These are phyloP conservation scores for Helicoverpa zea DNA, from an alignment of 1,140 invertebrate genomes.

Conservation along the genomic window DNA sequence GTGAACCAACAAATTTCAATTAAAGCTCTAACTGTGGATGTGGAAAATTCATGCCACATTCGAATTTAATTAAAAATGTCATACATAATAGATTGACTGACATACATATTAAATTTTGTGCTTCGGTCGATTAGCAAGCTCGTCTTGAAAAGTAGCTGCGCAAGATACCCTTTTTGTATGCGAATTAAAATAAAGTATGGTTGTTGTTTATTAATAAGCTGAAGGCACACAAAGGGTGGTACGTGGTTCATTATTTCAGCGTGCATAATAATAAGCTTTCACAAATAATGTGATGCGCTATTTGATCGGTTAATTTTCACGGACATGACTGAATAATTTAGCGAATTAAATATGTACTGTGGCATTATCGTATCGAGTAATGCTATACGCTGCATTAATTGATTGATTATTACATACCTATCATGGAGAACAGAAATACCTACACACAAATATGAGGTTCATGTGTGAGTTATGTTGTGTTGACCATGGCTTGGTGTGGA, in stretches of 20 bases:
- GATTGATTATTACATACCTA: conserved; percentile 8
- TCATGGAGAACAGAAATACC: too few species aligned
- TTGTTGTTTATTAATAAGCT: conserved; percentile 13
- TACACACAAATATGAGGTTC: too few species aligned
- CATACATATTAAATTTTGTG: conserved; percentile 34
- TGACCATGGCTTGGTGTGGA: too few species aligned
- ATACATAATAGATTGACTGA: conserved; percentile 50
- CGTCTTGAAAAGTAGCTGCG: background rate
- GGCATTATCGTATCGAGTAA: conserved; percentile 39
- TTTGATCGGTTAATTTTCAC: conserved; percentile 49
- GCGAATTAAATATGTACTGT: conserved; percentile 42
- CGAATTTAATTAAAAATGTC: conserved; percentile 59
- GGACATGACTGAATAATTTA: conserved; percentile 46
- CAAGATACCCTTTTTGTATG: background rate
- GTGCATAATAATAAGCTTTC: conserved; percentile 44
- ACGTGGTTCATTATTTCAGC: conserved; percentile 38
- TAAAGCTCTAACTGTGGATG: conserved; percentile 64
- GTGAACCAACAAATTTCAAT: conserved; percentile 67
- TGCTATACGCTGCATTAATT: conserved; percentile 28
- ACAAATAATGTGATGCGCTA: conserved; percentile 44
- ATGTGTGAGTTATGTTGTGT: too few species aligned
- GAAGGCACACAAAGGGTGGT: conserved; percentile 13
- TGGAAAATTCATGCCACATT: conserved; percentile 65
- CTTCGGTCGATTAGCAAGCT: conserved; percentile 2
- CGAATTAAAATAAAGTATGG: background rate